phyloP scores from a whole-genome alignment of 2,888 invertebrate genomes.

The Liopterus haemorrhoidalis region DNA sequence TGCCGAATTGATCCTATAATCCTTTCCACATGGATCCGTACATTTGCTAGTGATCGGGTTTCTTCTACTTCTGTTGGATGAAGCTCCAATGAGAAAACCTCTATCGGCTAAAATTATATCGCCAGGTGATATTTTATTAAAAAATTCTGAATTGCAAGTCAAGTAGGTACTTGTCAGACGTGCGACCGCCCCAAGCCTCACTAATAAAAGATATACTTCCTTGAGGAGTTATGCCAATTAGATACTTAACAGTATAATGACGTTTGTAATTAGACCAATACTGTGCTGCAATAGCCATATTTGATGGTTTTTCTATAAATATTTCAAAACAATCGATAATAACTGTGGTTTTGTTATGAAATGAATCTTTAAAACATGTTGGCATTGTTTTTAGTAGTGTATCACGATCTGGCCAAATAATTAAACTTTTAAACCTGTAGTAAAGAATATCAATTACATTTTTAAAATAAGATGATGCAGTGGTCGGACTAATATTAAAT shows the following conservation, averaged over 20 bases:
- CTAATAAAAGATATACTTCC: constrained; percentile 21
- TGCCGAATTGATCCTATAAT: constrained; percentile 16
- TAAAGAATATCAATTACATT: constrained; percentile 11
- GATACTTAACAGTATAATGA: constrained; percentile 23
- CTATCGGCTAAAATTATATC: constrained; percentile 29
- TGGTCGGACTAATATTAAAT: no score
- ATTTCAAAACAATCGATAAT: constrained; percentile 25
- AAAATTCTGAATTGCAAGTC: constrained; percentile 5
- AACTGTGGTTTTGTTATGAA: constrained; percentile 14
- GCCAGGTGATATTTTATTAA: constrained; percentile 15
- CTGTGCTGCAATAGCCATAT: constrained; percentile 11
- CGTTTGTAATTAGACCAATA: constrained; percentile 25
- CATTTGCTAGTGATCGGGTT: constrained; percentile 28
- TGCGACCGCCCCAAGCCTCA: constrained; percentile 17
- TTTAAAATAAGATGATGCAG: no score
- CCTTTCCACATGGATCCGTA: constrained; percentile 29
- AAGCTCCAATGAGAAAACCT: constrained; percentile 29
- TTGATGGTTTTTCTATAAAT: constrained; percentile 18
- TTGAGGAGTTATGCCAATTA: constrained; percentile 25
- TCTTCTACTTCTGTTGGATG: constrained; percentile 27
- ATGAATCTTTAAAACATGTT: constrained; percentile 21
- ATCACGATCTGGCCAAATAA: constrained; percentile 26
- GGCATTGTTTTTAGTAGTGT: constrained; percentile 23
- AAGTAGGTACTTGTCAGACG: constrained; percentile 22
- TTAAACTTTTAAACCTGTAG: constrained; percentile 21